Conservation (phyloP, 2,113 vertebrate species). For the Paratilapia polleni region DNA sequence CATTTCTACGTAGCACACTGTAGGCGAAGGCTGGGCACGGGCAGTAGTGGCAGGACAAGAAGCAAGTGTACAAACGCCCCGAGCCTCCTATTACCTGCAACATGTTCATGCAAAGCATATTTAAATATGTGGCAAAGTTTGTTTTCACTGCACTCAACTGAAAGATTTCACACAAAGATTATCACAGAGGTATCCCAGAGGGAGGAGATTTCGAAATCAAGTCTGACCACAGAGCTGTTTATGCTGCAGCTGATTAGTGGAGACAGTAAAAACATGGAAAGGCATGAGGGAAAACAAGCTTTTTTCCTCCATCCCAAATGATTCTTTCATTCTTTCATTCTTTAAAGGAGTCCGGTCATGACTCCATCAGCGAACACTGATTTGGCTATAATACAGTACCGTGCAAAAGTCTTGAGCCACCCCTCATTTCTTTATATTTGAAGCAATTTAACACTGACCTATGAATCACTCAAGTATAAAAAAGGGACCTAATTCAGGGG, state of each 20-base stretch:
- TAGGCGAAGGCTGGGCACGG: conserved; percentile 91
- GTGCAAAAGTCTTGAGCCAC: too few relatives aligned
- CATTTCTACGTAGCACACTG: conserved; percentile 85
- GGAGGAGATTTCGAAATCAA: not conserved
- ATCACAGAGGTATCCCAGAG: not conserved
- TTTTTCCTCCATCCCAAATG: not conserved
- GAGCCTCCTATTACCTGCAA: conserved; percentile 89
- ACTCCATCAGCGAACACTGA: not conserved
- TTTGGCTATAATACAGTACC: not conserved
- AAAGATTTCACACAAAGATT: not conserved
- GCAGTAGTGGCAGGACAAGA: conserved; percentile 91
- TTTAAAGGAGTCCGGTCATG: not conserved
- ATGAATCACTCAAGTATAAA: too few relatives aligned
- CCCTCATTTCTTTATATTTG: too few relatives aligned
- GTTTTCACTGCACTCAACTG: not conserved
- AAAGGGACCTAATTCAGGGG: too few relatives aligned
- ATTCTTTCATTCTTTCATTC: too few relatives aligned
- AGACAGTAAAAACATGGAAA: not conserved
- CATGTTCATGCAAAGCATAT: conserved; percentile 23
- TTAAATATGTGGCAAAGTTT: not conserved
- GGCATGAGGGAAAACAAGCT: conserved; percentile 21
- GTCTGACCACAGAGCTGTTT: not conserved
- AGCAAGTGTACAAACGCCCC: conserved; percentile 88
- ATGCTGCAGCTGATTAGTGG: not conserved
- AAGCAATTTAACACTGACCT: too few relatives aligned